Percentiles rank a stretch among this genome's conserved stretches.
Conservation (phyloP, 2,797 vertebrate genomes). For the Coregonus sp. region DNA sequence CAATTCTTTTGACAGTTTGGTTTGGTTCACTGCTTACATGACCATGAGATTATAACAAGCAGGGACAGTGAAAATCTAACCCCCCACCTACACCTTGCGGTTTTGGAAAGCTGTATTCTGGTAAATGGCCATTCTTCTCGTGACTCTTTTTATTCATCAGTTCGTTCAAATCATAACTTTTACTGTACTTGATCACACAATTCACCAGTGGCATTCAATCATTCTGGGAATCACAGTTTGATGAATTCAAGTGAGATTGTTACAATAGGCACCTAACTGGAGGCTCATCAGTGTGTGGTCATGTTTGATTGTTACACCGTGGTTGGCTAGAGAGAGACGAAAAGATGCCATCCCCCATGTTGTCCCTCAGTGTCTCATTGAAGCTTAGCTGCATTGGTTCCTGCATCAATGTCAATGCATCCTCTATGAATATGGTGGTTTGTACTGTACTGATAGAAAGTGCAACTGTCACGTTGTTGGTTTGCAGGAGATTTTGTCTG, state of each 20-base stretch:
- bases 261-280: conserved; percentile 31
- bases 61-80: conserved; percentile 85
- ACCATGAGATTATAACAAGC: conserved; percentile 87
- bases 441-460: conserved; percentile 68
- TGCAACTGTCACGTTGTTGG: conserved; percentile 61
- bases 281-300: conserved; percentile 77
- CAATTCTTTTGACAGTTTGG: conserved; percentile 86
- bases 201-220: conserved; percentile 82
- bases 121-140: conserved; percentile 83
- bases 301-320: conserved; percentile 73
- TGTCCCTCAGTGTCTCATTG: conserved; percentile 53
- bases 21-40: conserved; percentile 89
- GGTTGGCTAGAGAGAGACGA: conserved; percentile 65
- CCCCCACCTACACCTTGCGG: conserved; percentile 83
- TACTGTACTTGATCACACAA: conserved; percentile 78
- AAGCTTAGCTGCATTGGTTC: conserved; percentile 67
- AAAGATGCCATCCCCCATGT: conserved; percentile 71
- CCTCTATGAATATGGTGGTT: conserved; percentile 62
- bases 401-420: conserved; percentile 77
- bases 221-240: conserved; percentile 72
- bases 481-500: conserved; percentile 66
- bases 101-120: conserved; percentile 89
- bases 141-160: conserved; percentile 68
- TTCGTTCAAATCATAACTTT: conserved; percentile 73
- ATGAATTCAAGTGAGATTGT: conserved; percentile 40